These are phyloP conservation scores for Nudaria mundana DNA, from an alignment of 2,888 invertebrate genomes.

Conservation along the genomic window DNA sequence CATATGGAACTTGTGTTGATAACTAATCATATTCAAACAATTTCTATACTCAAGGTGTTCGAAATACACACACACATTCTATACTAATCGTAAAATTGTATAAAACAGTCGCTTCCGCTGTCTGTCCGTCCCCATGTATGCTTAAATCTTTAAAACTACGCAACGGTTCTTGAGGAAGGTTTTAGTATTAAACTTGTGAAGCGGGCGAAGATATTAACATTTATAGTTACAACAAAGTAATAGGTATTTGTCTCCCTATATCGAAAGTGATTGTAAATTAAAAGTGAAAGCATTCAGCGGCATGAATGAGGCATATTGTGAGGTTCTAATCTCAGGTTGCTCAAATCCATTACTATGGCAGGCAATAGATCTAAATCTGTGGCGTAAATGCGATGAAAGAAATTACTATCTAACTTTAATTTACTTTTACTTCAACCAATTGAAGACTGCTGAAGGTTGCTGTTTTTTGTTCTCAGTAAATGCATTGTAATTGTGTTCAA, in stretches of 20 bases:
- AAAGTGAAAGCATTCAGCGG: slow-evolving; percentile 9
- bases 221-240: slow-evolving; percentile 7
- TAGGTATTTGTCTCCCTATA: slow-evolving; percentile 5
- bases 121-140: too few species aligned
- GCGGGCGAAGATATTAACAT: slow-evolving; percentile 4
- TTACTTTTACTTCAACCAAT: background rate
- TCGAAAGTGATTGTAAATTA: slow-evolving; percentile 10
- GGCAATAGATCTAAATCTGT: background rate
- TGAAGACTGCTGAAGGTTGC: too few species aligned
- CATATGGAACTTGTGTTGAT: too few species aligned
- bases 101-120: too few species aligned
- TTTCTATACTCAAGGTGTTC: too few species aligned
- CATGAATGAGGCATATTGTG: slow-evolving; percentile 6
- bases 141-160: too few species aligned
- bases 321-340: background rate
- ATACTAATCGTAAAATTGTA: background rate
- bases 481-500: too few species aligned
- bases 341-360: background rate
- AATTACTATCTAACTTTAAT: background rate
- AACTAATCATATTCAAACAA: too few species aligned
- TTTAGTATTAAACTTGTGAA: too few species aligned
- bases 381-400: background rate
- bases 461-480: too few species aligned
- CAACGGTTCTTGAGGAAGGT: too few species aligned
- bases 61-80: too few species aligned